A percentile compares a stretch with the other conserved stretches of the same genome.
These are phyloP conservation scores for Taenaris catops DNA, from an alignment of 2,888 invertebrate genomes.

Conservation along the genomic window DNA sequence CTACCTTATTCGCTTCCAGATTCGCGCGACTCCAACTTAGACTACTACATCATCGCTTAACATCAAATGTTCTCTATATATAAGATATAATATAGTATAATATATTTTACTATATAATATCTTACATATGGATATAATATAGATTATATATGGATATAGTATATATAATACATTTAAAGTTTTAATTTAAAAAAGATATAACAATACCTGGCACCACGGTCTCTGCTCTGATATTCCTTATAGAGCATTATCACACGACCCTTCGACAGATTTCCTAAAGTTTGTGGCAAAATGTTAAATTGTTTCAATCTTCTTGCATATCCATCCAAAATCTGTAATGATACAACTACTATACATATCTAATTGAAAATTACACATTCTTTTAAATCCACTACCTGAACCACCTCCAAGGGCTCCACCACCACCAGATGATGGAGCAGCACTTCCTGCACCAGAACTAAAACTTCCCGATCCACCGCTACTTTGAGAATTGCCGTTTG, in stretches of 20 bases:
- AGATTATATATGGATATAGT: no score
- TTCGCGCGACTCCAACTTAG: no score
- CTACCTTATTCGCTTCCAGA: no score
- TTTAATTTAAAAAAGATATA: no score
- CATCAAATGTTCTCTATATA: no score
- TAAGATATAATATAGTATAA: no score
- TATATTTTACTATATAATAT: no score
- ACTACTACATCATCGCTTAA: no score
- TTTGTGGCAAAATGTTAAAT: slow-evolving; percentile 80
- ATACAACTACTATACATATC: no score
- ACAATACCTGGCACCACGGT: slow-evolving; percentile 59
- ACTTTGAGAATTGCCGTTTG: slow-evolving; percentile 73
- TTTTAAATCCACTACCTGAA: slow-evolving; percentile 88
- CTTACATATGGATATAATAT: no score
- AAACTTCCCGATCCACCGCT: slow-evolving; percentile 72
- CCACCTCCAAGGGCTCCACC: slow-evolving; percentile 83
- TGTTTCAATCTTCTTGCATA: slow-evolving; percentile 82
- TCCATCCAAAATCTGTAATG: slow-evolving; percentile 81
- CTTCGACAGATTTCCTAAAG: slow-evolving; percentile 77
- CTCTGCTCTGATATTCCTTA: slow-evolving; percentile 77
- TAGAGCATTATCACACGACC: slow-evolving; percentile 81
- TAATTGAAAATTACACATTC: no score
- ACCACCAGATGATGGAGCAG: slow-evolving; percentile 80
- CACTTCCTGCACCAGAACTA: slow-evolving; percentile 75
- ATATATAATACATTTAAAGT: no score